A percentile compares a stretch with the other conserved stretches of the same genome.
Evolutionary conservation across 2,797 vertebrate species (phyloP).

Genomic region (Hippocampus kuda): DNA sequence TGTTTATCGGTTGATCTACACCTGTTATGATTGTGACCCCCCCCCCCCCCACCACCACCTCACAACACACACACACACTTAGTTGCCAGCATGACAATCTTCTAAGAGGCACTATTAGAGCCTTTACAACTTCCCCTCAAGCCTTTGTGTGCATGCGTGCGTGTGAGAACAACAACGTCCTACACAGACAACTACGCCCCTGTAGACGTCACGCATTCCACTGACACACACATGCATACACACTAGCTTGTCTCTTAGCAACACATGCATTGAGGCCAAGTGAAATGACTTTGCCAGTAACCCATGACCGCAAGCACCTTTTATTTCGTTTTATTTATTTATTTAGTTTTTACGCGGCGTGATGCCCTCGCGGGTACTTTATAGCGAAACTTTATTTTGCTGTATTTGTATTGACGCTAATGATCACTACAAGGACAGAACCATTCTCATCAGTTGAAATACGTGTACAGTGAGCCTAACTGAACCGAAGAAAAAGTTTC

Average conservation of each 20-base stretch:
- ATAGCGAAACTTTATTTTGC: not conserved
- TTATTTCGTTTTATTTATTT: not conserved
- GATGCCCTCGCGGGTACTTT: not conserved
- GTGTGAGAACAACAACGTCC: conserved; percentile 42
- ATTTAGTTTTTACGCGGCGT: not conserved
- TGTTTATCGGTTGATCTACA: conserved; percentile 36
- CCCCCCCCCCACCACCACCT: not conserved
- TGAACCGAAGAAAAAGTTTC: conserved; percentile 3
- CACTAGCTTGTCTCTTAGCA: conserved; percentile 51
- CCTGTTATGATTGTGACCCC: conserved; percentile 35
- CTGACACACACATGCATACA: conserved; percentile 34
- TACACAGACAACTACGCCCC: conserved; percentile 59
- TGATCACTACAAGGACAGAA: not conserved
- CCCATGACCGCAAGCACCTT: conserved; percentile 35
- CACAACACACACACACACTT: conserved; percentile 3
- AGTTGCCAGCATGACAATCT: conserved; percentile 36
- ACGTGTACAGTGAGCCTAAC: not conserved
- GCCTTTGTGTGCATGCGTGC: conserved; percentile 24
- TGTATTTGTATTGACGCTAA: not conserved
- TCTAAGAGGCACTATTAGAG: conserved; percentile 53
- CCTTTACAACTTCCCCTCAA: conserved; percentile 63
- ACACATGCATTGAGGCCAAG: conserved; percentile 44
- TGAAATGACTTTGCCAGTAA: conserved; percentile 50
- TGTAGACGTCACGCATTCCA: conserved; percentile 69
- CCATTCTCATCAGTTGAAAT: too few species aligned